Conservation (phyloP, 2,113 vertebrate genomes). For the Mormyrus iriodes region DNA sequence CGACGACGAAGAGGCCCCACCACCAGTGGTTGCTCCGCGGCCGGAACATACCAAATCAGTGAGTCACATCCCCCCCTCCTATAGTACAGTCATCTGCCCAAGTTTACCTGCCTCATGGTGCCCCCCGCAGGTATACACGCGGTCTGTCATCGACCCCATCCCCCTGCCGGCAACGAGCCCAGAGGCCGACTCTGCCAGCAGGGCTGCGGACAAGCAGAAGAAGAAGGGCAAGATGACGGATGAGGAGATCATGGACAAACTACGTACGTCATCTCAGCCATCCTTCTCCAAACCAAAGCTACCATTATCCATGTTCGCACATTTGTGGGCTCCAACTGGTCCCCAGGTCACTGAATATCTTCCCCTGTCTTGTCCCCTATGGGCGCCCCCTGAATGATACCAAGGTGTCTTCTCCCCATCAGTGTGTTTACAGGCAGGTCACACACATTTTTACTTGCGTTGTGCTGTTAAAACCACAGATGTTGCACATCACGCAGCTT, state of each 20-base stretch:
- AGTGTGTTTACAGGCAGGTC: neutral
- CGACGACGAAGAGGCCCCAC: conserved; percentile 74
- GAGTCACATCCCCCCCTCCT: conserved; percentile 37
- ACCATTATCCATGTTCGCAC: neutral
- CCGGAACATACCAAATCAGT: conserved; percentile 97
- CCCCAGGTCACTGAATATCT: neutral
- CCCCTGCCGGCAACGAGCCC: conserved; percentile 69
- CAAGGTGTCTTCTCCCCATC: neutral
- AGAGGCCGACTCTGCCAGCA: conserved; percentile 68
- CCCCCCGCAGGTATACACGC: conserved; percentile 75
- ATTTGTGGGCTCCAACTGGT: neutral
- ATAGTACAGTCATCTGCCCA: neutral
- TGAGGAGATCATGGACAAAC: conserved; percentile 97
- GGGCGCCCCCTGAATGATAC: neutral
- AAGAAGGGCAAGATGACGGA: conserved; percentile 97
- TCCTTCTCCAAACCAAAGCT: neutral
- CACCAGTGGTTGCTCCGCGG: conserved; percentile 84
- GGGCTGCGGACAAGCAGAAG: conserved; percentile 79
- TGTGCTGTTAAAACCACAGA: neutral
- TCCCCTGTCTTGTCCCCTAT: neutral
- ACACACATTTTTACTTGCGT: neutral
- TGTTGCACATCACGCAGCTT: neutral
- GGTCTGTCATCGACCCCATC: conserved; percentile 90
- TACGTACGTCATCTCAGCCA: conserved; percentile 63
- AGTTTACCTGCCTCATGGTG: neutral